These are phyloP conservation scores for Poecilia gillii DNA, from an alignment of 2,797 vertebrate species.

Conservation along the genomic window DNA sequence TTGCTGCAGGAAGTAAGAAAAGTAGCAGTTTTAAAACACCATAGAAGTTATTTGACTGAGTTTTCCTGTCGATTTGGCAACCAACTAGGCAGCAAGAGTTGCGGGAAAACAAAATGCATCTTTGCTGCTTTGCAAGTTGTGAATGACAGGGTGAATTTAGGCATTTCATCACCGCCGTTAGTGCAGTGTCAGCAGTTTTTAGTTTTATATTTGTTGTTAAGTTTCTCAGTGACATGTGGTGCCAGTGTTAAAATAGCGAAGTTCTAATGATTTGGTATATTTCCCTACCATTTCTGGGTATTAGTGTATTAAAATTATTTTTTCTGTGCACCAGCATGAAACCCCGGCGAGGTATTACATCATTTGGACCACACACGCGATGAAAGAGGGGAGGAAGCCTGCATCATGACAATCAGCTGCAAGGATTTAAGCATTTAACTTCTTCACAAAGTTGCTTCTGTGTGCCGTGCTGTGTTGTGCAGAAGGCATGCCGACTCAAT, in stretches of 20 bases:
- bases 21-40: not conserved
- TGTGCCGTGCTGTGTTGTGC: not conserved
- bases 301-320: not conserved
- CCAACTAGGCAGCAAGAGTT: not conserved
- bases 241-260: not conserved
- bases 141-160: not conserved
- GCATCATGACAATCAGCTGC: conserved; percentile 9
- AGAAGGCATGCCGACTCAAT: conserved; percentile 52
- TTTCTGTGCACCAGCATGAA: not conserved
- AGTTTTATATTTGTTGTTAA: not conserved
- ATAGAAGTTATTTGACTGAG: not conserved
- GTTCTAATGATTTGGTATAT: not conserved
- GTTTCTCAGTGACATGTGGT: not conserved
- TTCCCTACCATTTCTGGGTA: not conserved
- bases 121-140: not conserved
- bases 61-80: not conserved
- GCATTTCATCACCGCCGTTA: not conserved
- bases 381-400: not conserved
- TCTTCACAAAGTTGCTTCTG: conserved; percentile 76
- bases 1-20: not conserved
- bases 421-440: conserved; percentile 62
- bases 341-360: conserved; percentile 50
- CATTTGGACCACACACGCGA: not conserved
- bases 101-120: not conserved
- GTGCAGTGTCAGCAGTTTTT: not conserved